Percentiles rank a stretch among this genome's conserved stretches.
phyloP scores from a whole-genome alignment of 2,888 invertebrate species.

The Acleris emargana region DNA sequence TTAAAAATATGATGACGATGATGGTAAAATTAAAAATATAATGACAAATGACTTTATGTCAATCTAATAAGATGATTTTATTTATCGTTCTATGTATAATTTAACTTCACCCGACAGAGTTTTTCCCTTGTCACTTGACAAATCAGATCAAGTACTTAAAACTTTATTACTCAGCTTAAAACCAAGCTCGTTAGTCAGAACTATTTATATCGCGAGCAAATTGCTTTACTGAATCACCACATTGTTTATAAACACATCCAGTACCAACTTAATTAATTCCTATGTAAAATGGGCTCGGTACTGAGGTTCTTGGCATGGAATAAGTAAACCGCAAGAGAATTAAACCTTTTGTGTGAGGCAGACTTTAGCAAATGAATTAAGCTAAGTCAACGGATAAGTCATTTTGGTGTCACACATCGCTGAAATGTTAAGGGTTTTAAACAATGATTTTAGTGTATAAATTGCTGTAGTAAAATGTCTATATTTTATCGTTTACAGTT shows the following conservation, averaged over 20 bases:
- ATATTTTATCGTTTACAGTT: too few species aligned
- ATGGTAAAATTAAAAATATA: too few species aligned
- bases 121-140: background rate
- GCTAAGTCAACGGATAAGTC: slow-evolving; percentile 1
- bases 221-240: slow-evolving; percentile 4
- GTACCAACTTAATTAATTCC: too few species aligned
- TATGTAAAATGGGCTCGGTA: background rate
- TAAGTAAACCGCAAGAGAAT: background rate
- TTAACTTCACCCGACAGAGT: too few species aligned
- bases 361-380: background rate
- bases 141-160: background rate
- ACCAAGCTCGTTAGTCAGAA: background rate
- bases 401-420: background rate
- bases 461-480: too few species aligned
- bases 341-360: slow-evolving; percentile 7
- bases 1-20: too few species aligned
- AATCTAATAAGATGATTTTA: too few species aligned
- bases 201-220: slow-evolving; percentile 9
- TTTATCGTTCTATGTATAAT: too few species aligned
- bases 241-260: background rate
- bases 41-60: too few species aligned
- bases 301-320: background rate
- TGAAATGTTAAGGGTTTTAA: background rate
- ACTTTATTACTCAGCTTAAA: background rate
- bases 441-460: too few species aligned